Base-by-base conservation (phyloP, 2,797 vertebrate species). In the Graptemys geographica region DNA sequence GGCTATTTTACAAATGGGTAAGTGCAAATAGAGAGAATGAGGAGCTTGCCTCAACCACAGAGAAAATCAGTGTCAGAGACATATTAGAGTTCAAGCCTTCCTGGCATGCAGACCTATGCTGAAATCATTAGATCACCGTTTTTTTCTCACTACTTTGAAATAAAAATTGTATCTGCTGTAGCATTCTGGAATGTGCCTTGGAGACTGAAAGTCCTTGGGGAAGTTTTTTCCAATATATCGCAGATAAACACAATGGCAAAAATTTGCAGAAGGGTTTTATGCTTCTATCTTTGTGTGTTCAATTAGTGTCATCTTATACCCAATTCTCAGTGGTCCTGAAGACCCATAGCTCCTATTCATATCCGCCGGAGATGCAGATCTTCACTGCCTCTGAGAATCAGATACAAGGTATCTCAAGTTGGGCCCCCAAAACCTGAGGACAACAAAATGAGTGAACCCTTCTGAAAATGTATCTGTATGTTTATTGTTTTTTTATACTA, bases 401-500 rank as follows among this genome's bases (percentile, higher is more conserved):
- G 55, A 82, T 62, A 76, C 8, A 4, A 53, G 44, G 83, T 51
- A 69, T 8, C 12, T 88, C 79, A 83, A 76, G 41, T n/a, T 49
- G 82, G 76, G 49, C 51, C 83, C 79, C 57, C 55, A 83, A 69
- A 85, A 83, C 69, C 59, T 44, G 59, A 28, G 28, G 87, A 86
- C 19, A 47, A 12, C 31, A 69, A 74, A 41, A 49, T 81, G 16
- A 84, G 53, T 8, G 84, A 55, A 83, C 0, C 1, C 25, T 89
- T 84, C 76, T 82, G 52, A 16, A 62, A 62, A 47, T 4, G 1
- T 74, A 87, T 82, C 57, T 79, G n/a, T 41, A 37, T 65, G 69
- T 93, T 52, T 84, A 89, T 62, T 93, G 86, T 81, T 87, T 95
- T 79, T 93, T 96, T 94, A 80, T 86, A 83, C 81, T 93, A 53